A percentile compares a stretch with the other conserved stretches of the same genome.
phyloP scores from a whole-genome alignment of 2,113 vertebrate genomes.

The Erythrocercus mccallii region DNA sequence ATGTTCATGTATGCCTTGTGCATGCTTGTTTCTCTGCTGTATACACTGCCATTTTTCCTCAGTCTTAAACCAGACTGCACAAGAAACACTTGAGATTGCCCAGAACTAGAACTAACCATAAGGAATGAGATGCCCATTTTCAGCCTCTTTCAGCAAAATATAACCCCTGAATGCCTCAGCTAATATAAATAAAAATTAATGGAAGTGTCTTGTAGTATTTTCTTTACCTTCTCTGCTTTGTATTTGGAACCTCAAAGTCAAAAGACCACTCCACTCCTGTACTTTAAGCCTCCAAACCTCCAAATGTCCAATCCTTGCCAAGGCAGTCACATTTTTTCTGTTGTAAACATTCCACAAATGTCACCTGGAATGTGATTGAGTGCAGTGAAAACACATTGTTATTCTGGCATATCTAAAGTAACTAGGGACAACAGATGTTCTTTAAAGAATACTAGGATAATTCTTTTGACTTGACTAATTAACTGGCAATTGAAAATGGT shows the following conservation, averaged over 20 bases:
- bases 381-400: background rate
- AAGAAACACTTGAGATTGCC: background rate
- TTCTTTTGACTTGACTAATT: conserved; percentile 1
- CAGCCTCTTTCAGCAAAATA: background rate
- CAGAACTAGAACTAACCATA: background rate
- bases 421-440: background rate
- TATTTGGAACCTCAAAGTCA: background rate
- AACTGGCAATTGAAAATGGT: background rate
- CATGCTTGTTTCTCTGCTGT: background rate
- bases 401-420: background rate
- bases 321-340: background rate
- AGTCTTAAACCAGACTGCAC: background rate
- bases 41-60: background rate
- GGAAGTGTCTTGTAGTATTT: background rate
- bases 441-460: background rate
- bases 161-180: background rate
- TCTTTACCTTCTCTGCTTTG: background rate
- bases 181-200: background rate
- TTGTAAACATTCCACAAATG: background rate
- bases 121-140: background rate
- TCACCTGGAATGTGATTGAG: background rate
- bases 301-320: background rate
- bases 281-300: background rate
- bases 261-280: background rate
- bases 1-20: background rate